Evolutionary conservation across 1,140 invertebrate genomes (phyloP), one percentile per base, ranked within the genome.

Genomic region (Drosophila bifasciata): DNA sequence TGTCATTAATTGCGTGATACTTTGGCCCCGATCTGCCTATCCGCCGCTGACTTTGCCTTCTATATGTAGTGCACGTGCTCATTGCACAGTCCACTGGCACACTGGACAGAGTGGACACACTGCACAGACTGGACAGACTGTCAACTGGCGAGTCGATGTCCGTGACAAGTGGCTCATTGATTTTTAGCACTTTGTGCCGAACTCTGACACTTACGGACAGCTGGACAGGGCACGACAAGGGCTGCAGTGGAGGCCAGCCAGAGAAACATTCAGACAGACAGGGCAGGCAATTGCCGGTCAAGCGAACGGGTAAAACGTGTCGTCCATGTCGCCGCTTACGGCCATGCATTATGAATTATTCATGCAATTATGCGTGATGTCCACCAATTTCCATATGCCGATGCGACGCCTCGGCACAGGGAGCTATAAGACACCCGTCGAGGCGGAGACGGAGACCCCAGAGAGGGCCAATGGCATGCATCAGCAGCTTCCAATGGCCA

Each of bases 331-430:
- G 52, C 64, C 50, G 62, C 64, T 64, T 66, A 66, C 59, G 45
- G 62, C 62, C 60, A 41, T 58, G 52, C 44, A 58, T 39, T 36
- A 40, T 76, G 76, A 73, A 79, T 79, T 61, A 81, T 80, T 80
- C 61, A 81, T 80, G 79, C 78, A 80, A 80, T 76, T 80, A 80
- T 80, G 72, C 32, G 25, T 59, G 51, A 39, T 50, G 67, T 48
- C 48, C 62, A 17, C 41, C 67, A 58, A 72, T 71, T 71, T 61
- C 48, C 56, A 60, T 60, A 51, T 59, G 56, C 28, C 36, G 21
- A 19, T 36, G 16, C 19, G n/a, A 5, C 48, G 15, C 8, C n/a
- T 50, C 28, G 28, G n/a, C n/a, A n/a, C 28, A 28, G 28, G 28
- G 8, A 28, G 28, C 28, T 28, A 8, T n/a, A 16, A 11, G 11